A percentile compares a stretch with the other conserved stretches of the same genome.
phyloP scores from a whole-genome alignment of 1,140 invertebrate species.

The Ceratosolen fusciceps region DNA sequence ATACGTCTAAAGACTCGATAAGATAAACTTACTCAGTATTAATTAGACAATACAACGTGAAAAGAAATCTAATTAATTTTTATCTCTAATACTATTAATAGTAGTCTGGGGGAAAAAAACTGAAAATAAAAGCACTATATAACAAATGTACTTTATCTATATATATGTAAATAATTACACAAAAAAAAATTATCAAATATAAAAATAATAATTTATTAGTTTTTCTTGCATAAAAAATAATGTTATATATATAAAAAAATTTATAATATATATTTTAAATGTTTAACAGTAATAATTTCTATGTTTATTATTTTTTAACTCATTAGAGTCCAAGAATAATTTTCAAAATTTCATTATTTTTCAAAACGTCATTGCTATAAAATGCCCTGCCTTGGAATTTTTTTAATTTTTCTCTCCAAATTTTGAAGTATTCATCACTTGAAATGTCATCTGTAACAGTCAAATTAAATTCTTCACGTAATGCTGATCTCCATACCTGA shows the following conservation, averaged over 20 bases:
- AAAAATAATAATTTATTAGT: slow-evolving; percentile 28
- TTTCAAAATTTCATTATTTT: slow-evolving; percentile 38
- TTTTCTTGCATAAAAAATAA: slow-evolving; percentile 30
- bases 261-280: slow-evolving; percentile 12
- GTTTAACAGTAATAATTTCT: not conserved
- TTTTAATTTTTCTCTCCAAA: slow-evolving; percentile 67
- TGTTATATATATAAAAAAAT: not conserved
- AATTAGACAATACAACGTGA: slow-evolving; percentile 31
- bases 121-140: too few species aligned
- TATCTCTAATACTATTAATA: too few species aligned
- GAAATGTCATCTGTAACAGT: slow-evolving; percentile 63
- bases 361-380: slow-evolving; percentile 58
- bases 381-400: slow-evolving; percentile 64
- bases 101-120: too few species aligned
- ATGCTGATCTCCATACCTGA: slow-evolving; percentile 67
- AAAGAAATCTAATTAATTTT: too few species aligned
- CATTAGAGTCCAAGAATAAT: not conserved
- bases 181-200: too few species aligned
- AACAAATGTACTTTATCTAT: too few species aligned
- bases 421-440: slow-evolving; percentile 65
- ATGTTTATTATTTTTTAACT: not conserved
- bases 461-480: slow-evolving; percentile 68
- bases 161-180: too few species aligned
- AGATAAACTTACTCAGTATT: slow-evolving; percentile 21
- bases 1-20: slow-evolving; percentile 33